Conservation (phyloP, 2,797 vertebrate species). For the Pelodytes ibericus region DNA sequence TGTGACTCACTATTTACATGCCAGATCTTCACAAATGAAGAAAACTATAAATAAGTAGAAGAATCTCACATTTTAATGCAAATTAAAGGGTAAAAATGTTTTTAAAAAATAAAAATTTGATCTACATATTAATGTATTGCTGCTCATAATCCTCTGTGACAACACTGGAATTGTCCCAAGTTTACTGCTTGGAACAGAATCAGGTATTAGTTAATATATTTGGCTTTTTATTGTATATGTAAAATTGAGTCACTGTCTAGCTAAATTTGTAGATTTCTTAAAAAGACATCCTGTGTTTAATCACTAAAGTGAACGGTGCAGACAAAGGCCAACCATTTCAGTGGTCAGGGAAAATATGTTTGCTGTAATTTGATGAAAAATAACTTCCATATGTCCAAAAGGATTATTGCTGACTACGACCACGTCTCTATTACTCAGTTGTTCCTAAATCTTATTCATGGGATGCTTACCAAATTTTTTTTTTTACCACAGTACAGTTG, state of each 20-base stretch:
- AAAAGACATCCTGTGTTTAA: slow-evolving; percentile 45
- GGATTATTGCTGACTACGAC: slow-evolving; percentile 12
- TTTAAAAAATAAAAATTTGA: neutral
- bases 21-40: too few relatives aligned
- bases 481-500: too few relatives aligned
- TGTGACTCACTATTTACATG: too few relatives aligned
- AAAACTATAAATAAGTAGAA: too few relatives aligned
- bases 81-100: too few relatives aligned
- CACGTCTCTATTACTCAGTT: slow-evolving; percentile 26
- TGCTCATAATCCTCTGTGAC: too few relatives aligned
- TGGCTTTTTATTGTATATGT: slow-evolving; percentile 13
- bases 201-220: slow-evolving; percentile 19
- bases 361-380: slow-evolving; percentile 32
- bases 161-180: neutral
- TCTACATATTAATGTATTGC: neutral
- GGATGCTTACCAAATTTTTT: neutral
- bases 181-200: slow-evolving; percentile 23
- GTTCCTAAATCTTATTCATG: slow-evolving; percentile 6
- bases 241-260: slow-evolving; percentile 46
- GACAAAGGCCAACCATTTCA: slow-evolving; percentile 28
- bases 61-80: too few relatives aligned
- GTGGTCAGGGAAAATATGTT: slow-evolving; percentile 31
- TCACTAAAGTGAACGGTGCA: slow-evolving; percentile 21
- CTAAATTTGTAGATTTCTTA: slow-evolving; percentile 16
- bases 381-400: slow-evolving; percentile 42